These are phyloP conservation scores for Brotula barbata DNA, from an alignment of 2,797 vertebrate genomes.

Conservation along the genomic window DNA sequence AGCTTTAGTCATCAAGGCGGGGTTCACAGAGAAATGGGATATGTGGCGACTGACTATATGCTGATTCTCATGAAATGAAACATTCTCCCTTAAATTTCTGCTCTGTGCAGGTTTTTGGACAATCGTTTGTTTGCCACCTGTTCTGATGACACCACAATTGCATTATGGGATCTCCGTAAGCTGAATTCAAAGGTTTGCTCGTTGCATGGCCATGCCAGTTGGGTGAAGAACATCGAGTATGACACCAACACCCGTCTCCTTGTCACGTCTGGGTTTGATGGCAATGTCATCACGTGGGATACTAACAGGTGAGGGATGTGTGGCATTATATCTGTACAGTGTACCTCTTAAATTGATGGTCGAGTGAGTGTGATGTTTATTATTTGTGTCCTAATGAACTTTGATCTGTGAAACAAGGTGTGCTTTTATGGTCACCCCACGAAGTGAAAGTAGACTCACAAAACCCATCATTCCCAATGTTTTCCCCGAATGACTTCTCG, in stretches of 20 bases:
- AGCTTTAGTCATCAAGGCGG: not conserved
- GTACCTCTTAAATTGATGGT: no score
- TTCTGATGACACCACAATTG: slow-evolving; percentile 98
- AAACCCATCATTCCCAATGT: no score
- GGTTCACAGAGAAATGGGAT: not conserved
- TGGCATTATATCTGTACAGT: no score
- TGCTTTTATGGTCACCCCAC: no score
- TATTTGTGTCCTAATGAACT: no score
- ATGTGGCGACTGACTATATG: not conserved
- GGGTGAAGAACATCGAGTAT: slow-evolving; percentile 99
- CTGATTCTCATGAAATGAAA: not conserved
- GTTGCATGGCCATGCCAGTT: slow-evolving; percentile 96
- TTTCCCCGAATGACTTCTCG: no score
- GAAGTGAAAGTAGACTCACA: no score
- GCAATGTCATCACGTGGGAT: slow-evolving; percentile 99
- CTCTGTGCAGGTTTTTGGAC: slow-evolving; percentile 89
- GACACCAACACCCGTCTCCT: slow-evolving; percentile 95
- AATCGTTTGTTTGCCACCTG: slow-evolving; percentile 97
- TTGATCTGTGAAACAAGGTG: no score
- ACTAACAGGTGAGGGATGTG: slow-evolving; percentile 96
- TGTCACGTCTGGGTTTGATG: slow-evolving; percentile 97
- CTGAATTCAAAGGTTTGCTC: slow-evolving; percentile 95
- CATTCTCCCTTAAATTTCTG: not conserved
- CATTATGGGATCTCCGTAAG: slow-evolving; percentile 96
- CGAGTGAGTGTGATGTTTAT: no score